These are phyloP conservation scores for Propithecus deckenii DNA, from an alignment of 2,797 vertebrate genomes.

Conservation along the genomic window DNA sequence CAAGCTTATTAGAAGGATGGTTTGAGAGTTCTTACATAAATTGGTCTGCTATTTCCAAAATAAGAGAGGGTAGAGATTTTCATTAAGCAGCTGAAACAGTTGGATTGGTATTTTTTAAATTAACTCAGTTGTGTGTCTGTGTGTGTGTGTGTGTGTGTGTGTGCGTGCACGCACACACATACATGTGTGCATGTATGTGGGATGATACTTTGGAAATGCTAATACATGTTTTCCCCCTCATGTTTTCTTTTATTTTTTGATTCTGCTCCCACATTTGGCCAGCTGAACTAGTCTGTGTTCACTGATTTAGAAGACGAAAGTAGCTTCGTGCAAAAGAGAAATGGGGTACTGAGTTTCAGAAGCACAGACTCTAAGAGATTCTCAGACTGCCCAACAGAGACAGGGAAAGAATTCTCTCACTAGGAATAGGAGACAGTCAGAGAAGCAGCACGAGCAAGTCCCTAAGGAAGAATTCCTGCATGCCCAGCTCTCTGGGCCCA, in stretches of 20 bases:
- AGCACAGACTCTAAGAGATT: neutral
- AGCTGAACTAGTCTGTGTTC: neutral
- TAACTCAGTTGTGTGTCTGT: neutral
- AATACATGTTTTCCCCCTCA: neutral
- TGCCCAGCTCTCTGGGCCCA: neutral
- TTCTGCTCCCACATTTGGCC: neutral
- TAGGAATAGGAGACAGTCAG: neutral
- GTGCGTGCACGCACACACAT: too few species aligned
- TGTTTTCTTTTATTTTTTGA: neutral
- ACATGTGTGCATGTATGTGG: neutral
- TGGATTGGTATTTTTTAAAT: neutral
- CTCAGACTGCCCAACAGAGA: neutral
- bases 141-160: neutral
- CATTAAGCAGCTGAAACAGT: neutral
- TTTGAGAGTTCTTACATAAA: conserved; percentile 5
- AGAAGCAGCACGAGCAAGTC: neutral
- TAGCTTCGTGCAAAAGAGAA: neutral
- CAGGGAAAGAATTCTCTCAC: neutral
- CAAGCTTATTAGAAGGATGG: neutral
- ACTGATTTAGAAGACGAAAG: neutral
- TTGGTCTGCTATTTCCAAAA: neutral
- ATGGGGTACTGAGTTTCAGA: neutral
- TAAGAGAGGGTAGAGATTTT: neutral
- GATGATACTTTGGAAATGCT: neutral
- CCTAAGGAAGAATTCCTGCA: neutral